These are phyloP conservation scores for Eublepharis macularius DNA, from an alignment of 2,113 vertebrate genomes.

Conservation along the genomic window DNA sequence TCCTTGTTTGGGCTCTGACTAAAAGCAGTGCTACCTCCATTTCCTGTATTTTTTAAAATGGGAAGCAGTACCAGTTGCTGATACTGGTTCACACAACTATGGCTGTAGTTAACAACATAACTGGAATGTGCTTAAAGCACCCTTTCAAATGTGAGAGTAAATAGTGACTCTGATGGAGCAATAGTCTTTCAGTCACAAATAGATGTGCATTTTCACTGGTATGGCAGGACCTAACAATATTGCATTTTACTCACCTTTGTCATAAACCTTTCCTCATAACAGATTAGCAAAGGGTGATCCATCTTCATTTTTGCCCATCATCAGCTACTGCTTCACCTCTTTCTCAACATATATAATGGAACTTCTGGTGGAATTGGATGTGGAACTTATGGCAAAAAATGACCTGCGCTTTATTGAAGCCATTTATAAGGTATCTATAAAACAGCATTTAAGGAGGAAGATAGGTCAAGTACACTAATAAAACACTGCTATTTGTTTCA, in stretches of 20 bases:
- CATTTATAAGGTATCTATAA: constrained; percentile 87
- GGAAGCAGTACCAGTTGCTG: background rate
- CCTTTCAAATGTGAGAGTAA: background rate
- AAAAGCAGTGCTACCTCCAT: background rate
- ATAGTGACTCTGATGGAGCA: background rate
- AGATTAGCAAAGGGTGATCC: constrained; percentile 91
- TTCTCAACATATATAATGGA: constrained; percentile 87
- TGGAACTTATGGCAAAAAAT: constrained; percentile 88
- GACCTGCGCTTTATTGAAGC: constrained; percentile 89
- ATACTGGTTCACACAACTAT: background rate
- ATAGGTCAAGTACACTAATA: background rate
- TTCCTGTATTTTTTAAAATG: background rate
- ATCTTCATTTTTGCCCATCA: constrained; percentile 85
- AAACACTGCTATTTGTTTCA: background rate
- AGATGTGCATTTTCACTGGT: background rate
- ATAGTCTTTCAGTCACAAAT: background rate
- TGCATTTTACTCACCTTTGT: constrained; percentile 1
- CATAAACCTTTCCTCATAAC: constrained; percentile 28
- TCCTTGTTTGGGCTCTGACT: background rate
- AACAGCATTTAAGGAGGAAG: background rate
- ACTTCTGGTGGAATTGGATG: constrained; percentile 78
- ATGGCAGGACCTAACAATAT: background rate
- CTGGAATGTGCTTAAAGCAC: background rate
- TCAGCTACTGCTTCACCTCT: constrained; percentile 88
- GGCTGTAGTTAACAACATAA: background rate